Evolutionary conservation across 2,113 vertebrate genomes (phyloP), one percentile per base, ranked within the genome.

Genomic region (Neofelis nebulosa): DNA sequence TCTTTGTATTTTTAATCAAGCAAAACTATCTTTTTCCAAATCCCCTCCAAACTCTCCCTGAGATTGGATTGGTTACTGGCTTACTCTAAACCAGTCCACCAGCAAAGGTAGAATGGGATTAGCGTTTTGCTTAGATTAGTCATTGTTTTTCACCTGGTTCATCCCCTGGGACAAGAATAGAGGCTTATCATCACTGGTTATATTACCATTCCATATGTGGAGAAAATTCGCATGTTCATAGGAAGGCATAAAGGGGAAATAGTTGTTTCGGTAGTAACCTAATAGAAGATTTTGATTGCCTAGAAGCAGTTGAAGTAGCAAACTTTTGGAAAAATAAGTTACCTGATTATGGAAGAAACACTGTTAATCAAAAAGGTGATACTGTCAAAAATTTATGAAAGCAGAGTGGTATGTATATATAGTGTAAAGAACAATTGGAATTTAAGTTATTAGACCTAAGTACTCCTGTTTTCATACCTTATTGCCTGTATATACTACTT

Each of bases 241-340:
- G 61, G 41, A 97, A 89, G 41, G n/a, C 89, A 61, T 57, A 91
- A 82, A 63, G 61, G 19, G 41, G 48, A 97, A 95, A 65, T 94
- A 68, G 12, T 92, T 63, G 27, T 74, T 97, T 92, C 45, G 29
- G 23, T 90, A 63, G 11, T 66, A 71, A 76, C 31, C 74, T 93
- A 89, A 76, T 41, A 84, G 66, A 61, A 33, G 25, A 93, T 63
- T 69, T 96, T 89, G 55, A 36, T 93, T 78, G 29, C 25, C 80
- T 93, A n/a, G 94, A 84, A 96, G 38, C 16, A 74, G 29, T 91
- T 94, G 76, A 79, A 89, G 68, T 92, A 57, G 31, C 68, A 89
- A 69, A 86, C 16, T 92, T 89, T 33, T 68, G 1, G 65, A 87
- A 95, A 95, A 94, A 33, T 93, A 84, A 61, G 29, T 55, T 48